phyloP scores from a whole-genome alignment of 2,888 invertebrate genomes.

The Acleris cristana region DNA sequence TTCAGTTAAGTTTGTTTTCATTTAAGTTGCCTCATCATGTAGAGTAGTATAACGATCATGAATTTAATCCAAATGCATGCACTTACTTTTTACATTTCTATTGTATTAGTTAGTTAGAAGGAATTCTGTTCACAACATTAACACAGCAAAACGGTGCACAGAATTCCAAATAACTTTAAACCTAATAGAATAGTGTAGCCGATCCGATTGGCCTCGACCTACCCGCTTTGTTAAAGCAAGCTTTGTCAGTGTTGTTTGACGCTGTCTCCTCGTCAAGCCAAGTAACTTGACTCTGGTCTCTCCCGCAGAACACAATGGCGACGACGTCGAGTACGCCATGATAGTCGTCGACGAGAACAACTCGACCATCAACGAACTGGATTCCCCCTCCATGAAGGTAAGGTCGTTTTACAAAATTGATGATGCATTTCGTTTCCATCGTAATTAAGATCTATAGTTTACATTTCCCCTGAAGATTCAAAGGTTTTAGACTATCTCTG shows the following conservation, averaged over 20 bases:
- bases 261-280: conserved; percentile 43
- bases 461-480: conserved; percentile 16
- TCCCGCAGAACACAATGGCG: conserved; percentile 83
- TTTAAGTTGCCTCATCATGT: conserved; percentile 71
- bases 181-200: conserved; percentile 26
- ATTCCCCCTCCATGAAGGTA: conserved; percentile 94
- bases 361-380: conserved; percentile 91
- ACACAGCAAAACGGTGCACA: conserved; percentile 10
- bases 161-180: conserved; percentile 13
- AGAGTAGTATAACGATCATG: conserved; percentile 32
- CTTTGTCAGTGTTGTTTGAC: conserved; percentile 64
- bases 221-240: conserved; percentile 71
- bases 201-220: conserved; percentile 45
- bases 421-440: conserved; percentile 25
- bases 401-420: conserved; percentile 42
- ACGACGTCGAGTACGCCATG: conserved; percentile 94
- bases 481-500: conserved; percentile 12
- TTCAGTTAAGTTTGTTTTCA: conserved; percentile 54
- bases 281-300: conserved; percentile 33
- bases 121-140: conserved; percentile 26
- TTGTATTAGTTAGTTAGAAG: conserved; percentile 9
- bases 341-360: conserved; percentile 95
- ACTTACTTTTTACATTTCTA: conserved; percentile 18
- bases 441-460: conserved; percentile 12
- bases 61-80: conserved; percentile 24